Percentiles rank a stretch among this genome's conserved stretches.
phyloP scores from a whole-genome alignment of 2,888 invertebrate species.

The Nyleta sp. region DNA sequence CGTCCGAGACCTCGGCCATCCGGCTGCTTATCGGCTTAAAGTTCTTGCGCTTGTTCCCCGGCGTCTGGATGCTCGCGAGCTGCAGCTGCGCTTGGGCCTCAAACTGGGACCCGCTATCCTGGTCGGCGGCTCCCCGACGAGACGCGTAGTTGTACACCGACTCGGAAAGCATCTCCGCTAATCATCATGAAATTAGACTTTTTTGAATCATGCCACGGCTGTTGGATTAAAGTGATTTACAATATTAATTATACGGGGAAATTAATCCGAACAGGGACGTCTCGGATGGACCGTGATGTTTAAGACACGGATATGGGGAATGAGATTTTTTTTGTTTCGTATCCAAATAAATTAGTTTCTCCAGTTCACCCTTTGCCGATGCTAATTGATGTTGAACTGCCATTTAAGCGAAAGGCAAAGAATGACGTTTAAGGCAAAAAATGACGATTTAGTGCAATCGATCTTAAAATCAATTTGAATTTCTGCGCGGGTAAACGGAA shows the following conservation, averaged over 20 bases:
- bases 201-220: conserved; percentile 20
- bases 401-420: too few relatives aligned
- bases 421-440: too few relatives aligned
- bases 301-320: too few relatives aligned
- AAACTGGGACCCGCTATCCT: conserved; percentile 80
- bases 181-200: conserved; percentile 59
- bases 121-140: conserved; percentile 79
- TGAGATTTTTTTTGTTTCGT: too few relatives aligned
- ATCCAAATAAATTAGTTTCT: conserved; percentile 17
- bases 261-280: too few relatives aligned
- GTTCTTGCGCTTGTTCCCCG: conserved; percentile 84
- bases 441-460: too few relatives aligned
- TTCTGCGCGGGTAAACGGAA: too few relatives aligned
- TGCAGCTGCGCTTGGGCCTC: conserved; percentile 77
- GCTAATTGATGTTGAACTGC: too few relatives aligned
- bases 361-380: neutral
- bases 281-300: too few relatives aligned
- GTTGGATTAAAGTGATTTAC: conserved; percentile 38
- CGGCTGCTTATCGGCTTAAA: conserved; percentile 82
- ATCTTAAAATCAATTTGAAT: too few relatives aligned
- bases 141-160: conserved; percentile 82
- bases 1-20: conserved; percentile 81
- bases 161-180: conserved; percentile 82
- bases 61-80: conserved; percentile 77
- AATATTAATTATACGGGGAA: conserved; percentile 40